Conservation (phyloP, 2,113 vertebrate species). For the Lepus americanus region DNA sequence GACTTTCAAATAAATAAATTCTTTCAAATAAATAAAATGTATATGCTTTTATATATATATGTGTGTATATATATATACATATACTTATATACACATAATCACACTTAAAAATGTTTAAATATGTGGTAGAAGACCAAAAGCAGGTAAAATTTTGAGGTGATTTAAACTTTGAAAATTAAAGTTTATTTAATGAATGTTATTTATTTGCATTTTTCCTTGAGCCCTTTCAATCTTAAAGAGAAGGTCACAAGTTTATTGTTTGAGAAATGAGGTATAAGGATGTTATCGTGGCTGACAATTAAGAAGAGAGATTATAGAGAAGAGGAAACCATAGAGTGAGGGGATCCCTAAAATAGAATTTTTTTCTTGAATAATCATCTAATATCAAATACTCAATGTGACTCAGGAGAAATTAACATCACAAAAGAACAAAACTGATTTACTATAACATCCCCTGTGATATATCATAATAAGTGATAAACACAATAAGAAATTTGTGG, state of each 20-base stretch:
- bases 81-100: neutral
- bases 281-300: neutral
- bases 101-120: neutral
- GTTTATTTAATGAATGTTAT: neutral
- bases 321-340: neutral
- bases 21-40: no score
- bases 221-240: neutral
- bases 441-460: neutral
- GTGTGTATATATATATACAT: neutral
- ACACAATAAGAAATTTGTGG: neutral
- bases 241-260: neutral
- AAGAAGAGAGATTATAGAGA: neutral
- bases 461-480: neutral
- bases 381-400: neutral
- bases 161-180: neutral
- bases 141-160: neutral
- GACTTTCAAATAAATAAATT: no score
- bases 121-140: neutral
- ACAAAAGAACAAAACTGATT: neutral
- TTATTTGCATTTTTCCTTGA: neutral
- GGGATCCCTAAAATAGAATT: neutral
- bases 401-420: neutral
- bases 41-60: no score
- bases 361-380: neutral
- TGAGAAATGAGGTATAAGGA: neutral